Evolutionary conservation across 2,797 vertebrate genomes (phyloP).

Genomic region (Falco cherrug): DNA sequence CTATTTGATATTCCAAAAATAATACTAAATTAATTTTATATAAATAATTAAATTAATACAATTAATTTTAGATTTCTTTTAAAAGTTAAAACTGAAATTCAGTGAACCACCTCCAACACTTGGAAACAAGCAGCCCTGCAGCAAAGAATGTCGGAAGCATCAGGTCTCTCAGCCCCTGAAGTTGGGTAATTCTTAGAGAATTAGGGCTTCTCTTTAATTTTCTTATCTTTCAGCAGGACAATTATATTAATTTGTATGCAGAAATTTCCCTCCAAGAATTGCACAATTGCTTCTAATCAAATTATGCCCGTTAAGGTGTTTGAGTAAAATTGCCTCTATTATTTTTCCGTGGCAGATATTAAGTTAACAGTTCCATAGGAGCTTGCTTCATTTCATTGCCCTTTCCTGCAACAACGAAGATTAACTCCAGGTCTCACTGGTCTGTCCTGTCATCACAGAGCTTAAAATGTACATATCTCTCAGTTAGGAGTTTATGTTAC

Average conservation of each 20-base stretch:
- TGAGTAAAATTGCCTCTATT: constrained; percentile 44
- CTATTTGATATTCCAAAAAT: not conserved
- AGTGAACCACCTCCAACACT: not conserved
- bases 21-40: not conserved
- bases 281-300: constrained; percentile 58
- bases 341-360: constrained; percentile 57
- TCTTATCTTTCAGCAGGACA: constrained; percentile 27
- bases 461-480: not conserved
- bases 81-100: not conserved
- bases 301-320: constrained; percentile 5
- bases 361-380: constrained; percentile 49
- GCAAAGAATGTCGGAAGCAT: not conserved
- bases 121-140: not conserved
- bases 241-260: constrained; percentile 23
- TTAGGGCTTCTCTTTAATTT: constrained; percentile 1
- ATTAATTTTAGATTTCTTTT: not conserved
- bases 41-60: not conserved
- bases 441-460: constrained; percentile 31
- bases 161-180: not conserved
- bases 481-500: not conserved
- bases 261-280: constrained; percentile 41
- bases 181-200: not conserved
- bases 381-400: constrained; percentile 15
- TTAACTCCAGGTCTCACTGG: constrained; percentile 50
- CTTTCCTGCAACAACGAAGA: constrained; percentile 27